Base-by-base conservation (phyloP, 2,888 invertebrate species). In the Cataglyphis livida region DNA sequence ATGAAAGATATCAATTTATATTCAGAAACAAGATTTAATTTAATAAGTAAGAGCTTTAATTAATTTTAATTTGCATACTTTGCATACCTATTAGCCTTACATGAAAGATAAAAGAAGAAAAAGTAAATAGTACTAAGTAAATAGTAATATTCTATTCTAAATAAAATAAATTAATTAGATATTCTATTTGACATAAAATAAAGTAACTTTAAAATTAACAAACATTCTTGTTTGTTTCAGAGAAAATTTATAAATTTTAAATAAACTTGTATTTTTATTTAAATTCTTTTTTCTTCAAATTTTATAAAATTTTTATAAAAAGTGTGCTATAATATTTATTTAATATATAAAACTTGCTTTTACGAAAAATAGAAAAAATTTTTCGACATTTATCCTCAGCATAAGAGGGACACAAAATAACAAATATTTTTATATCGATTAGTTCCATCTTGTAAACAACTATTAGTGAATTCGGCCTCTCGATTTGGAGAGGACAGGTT, bases 381-480 rank as follows among this genome's bases (percentile, higher is more conserved):
- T 75, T 51, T 75, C 38, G 25, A 51, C 25, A 18, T 54, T 5
- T 6, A 41, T 62, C 41, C 28, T 62, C 71, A 25, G 1, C 0
- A 2, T 28, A 18, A 70, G 15, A 71, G 12, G 1, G 25, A 18
- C 6, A 15, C 1, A 12, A 44, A 57, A 62, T 62, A 62, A 73
- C 25, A 73, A 44, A 62, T 44, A 64, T 32, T 1, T 73, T n/a
- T 28, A 44, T 74, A 44, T 74, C 32, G 15, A 44, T 62, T 62
- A 62, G 10, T 4, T 28, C 21, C n/a, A 18, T 4, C 28, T 76
- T 25, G n/a, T 66, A n/a, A 66, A 25, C 18, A 66, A 28, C 38
- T 54, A 54, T 76, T 74, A 66, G 35, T 44, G n/a, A 41, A 76
- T 54, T 76, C 38, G 38, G 38, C 51, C 66, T 75, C 12, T 1